Base-by-base conservation (phyloP, 2,797 vertebrate species). In the Anas bahamensis region DNA sequence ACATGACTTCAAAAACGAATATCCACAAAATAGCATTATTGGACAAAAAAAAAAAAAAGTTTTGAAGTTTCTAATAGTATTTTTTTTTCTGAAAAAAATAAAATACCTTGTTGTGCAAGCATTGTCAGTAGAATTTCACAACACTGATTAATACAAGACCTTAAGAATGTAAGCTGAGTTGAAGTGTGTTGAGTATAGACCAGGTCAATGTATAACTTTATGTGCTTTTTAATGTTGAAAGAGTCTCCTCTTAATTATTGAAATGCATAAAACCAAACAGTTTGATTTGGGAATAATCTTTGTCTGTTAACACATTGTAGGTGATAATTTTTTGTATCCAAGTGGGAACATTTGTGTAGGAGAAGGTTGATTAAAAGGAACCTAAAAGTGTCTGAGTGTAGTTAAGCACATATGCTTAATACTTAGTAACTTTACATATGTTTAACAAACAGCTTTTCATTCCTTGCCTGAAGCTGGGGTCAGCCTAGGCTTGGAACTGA, bases 361-460 rank as follows among this genome's bases (percentile, higher is more conserved):
- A 89, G 57, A 72, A 72, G 6, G 26, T 66, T 89, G 71, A 64
- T 90, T 82, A 68, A 82, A 93, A 79, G 33, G 44, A 90, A 6
- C 29, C 48, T 68, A 22, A 68, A 90, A 74, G 42, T 39, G 28
- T 66, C n/a, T 48, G 48, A 87, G 14, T 50, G 28, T 73, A 71
- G 64, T 64, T 80, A 61, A 92, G 55, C 37, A 72, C 63, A 87
- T 68, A 57, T 35, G 31, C 53, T 88, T 80, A 80, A 39, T 57
- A 29, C 9, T 61, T 72, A 24, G 19, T 65, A 48, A 83, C 71
- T 28, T 41, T 76, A 29, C 2, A 13, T 33, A 33, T 35, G 37
- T 83, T 78, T 79, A 89, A 85, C 41, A 74, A 77, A n/a, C 26
- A 83, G 61, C 33, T 93, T 89, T 93, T 86, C 17, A 24, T 74